These are phyloP conservation scores for Chiloscyllium punctatum DNA, from an alignment of 2,797 vertebrate genomes.

Conservation along the genomic window DNA sequence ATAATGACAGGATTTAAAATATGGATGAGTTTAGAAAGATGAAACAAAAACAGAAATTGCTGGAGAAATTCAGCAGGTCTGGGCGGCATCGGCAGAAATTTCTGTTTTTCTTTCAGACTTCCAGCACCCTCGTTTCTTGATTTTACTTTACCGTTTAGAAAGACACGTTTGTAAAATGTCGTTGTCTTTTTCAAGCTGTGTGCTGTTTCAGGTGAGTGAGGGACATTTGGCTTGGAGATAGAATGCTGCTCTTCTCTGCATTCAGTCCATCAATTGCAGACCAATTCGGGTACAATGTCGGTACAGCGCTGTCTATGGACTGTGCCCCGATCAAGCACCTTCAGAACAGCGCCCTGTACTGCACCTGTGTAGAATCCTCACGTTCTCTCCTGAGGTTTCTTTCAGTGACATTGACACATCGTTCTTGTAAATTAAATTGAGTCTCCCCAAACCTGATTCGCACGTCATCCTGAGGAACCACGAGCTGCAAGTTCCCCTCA, in stretches of 20 bases:
- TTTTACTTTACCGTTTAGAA: background rate
- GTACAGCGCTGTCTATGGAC: no score
- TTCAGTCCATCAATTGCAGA: background rate
- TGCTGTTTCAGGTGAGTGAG: background rate
- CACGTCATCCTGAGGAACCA: background rate
- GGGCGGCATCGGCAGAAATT: no score
- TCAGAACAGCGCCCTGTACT: background rate
- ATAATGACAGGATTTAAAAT: background rate
- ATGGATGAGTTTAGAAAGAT: background rate
- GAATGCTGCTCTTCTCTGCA: background rate
- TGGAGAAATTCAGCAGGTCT: no score
- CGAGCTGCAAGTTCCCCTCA: background rate
- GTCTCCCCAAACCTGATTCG: background rate
- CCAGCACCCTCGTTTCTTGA: no score
- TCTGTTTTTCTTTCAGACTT: no score
- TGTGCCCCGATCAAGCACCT: background rate
- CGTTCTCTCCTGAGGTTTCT: background rate
- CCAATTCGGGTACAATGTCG: background rate
- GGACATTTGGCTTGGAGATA: background rate
- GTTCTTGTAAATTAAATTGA: background rate
- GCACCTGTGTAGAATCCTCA: background rate
- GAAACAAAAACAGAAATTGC: no score
- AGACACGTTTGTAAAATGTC: background rate
- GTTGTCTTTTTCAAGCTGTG: background rate
- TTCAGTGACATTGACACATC: background rate